phyloP scores from a whole-genome alignment of 1,140 invertebrate species.

The Drosophila pectinifera region DNA sequence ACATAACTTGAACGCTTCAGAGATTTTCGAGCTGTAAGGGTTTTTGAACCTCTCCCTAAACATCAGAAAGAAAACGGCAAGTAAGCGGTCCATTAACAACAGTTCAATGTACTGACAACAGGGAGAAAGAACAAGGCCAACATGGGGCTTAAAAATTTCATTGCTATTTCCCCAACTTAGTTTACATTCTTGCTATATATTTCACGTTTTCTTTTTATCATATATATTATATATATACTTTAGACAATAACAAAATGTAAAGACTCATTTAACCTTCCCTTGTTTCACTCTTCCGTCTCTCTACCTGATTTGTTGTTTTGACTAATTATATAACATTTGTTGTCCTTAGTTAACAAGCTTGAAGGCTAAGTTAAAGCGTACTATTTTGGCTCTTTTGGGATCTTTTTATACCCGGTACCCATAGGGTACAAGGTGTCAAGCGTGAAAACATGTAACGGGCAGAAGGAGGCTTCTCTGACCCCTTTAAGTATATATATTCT shows the following conservation, averaged over 20 bases:
- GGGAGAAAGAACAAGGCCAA: slow-evolving; percentile 19
- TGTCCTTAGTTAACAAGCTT: slow-evolving; percentile 49
- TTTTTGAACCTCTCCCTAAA: slow-evolving; percentile 36
- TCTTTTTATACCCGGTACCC: background rate
- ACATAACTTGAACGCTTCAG: slow-evolving; percentile 76
- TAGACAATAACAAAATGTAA: slow-evolving; percentile 8
- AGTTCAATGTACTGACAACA: slow-evolving; percentile 31
- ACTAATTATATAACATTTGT: slow-evolving; percentile 51
- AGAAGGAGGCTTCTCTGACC: too few relatives aligned
- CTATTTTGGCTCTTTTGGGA: background rate
- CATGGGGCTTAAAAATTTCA: background rate
- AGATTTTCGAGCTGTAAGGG: slow-evolving; percentile 48
- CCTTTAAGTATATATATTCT: too few relatives aligned
- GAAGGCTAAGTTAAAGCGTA: slow-evolving; percentile 23
- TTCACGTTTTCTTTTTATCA: background rate
- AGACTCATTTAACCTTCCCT: slow-evolving; percentile 43
- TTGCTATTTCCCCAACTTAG: background rate
- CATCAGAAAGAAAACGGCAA: slow-evolving; percentile 3
- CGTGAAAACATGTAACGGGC: too few relatives aligned
- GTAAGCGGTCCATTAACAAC: slow-evolving; percentile 34
- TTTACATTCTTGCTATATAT: background rate
- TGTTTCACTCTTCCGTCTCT: slow-evolving; percentile 4
- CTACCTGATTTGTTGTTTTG: slow-evolving; percentile 14
- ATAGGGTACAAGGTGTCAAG: too few relatives aligned
- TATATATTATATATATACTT: background rate